Conservation (phyloP, 2,797 vertebrate species). For the Pantherophis alleghaniensis region DNA sequence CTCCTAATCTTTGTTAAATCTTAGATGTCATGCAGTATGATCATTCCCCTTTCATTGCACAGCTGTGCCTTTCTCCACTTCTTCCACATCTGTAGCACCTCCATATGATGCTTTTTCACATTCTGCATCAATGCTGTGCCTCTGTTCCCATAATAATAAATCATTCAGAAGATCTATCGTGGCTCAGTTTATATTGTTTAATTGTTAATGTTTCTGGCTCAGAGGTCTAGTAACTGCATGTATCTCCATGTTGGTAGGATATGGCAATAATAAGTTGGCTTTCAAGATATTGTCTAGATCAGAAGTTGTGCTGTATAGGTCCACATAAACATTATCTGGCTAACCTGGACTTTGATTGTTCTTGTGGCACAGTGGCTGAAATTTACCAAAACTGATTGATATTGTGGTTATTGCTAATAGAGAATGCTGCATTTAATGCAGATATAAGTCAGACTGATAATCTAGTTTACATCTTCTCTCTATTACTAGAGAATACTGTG, state of each 20-base stretch:
- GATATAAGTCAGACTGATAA: background rate
- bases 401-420: background rate
- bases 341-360: background rate
- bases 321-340: background rate
- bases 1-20: background rate
- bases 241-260: background rate
- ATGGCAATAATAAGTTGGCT: background rate
- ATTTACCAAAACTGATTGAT: background rate
- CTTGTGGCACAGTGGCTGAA: background rate
- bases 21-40: too few species aligned
- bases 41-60: background rate
- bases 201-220: background rate
- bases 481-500: background rate
- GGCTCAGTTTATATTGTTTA: background rate
- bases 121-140: background rate
- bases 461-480: background rate
- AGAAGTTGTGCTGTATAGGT: background rate
- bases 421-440: background rate
- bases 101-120: background rate
- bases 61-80: background rate
- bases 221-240: background rate
- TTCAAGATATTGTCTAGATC: background rate
- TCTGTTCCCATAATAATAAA: background rate
- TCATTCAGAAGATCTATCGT: background rate
- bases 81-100: background rate